Base-by-base conservation (phyloP, 1,140 invertebrate species). In the Condylostylus longicornis region DNA sequence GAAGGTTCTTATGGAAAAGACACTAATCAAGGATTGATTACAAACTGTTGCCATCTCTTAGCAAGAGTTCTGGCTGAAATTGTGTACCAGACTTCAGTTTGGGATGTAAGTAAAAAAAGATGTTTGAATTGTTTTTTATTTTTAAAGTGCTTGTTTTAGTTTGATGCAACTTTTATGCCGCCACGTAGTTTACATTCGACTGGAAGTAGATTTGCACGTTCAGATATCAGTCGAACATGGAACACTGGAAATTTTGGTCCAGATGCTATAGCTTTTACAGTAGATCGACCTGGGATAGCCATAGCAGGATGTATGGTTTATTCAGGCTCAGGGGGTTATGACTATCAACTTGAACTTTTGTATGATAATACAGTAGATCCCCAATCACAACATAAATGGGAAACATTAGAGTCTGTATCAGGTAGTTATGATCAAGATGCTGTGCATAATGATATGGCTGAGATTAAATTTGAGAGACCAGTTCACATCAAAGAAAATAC, bases 211-310 rank as follows among this genome's bases (percentile, higher is more conserved):
- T 97, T 97, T 56, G 82, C 84, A 6, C 74, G 87, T 35, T 80
- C 83, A 8, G 91, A 89, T 59, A 75, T 82, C 49, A 80, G 77
- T 23, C 73, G 85, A 25, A 85, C 85, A 2, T 98, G 94, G 94
- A 95, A 96, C 51, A 94, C 90, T 2, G 90, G 90, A 3, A 93
- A 90, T 61, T 93, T 91, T 21, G 90, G 87, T 17, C 87, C 91
- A 0, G 94, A 98, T 66, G 91, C 91, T 4, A 89, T 98, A 48
- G 87, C 86, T 46, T 95, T 98, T 52, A 77, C 78, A 13, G 91
- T 97, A 6, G 91, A 98, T 63, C 68, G 79, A 22, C 65, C 80
- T 1, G 93, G 90, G 2, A 80, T 97, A 34, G 74, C 82, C 19
- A 75, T 98, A 22, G 79, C 82, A 23, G 93, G 94, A 2, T 79